Conservation (phyloP, 2,113 vertebrate species). For the Istiophorus platypterus region DNA sequence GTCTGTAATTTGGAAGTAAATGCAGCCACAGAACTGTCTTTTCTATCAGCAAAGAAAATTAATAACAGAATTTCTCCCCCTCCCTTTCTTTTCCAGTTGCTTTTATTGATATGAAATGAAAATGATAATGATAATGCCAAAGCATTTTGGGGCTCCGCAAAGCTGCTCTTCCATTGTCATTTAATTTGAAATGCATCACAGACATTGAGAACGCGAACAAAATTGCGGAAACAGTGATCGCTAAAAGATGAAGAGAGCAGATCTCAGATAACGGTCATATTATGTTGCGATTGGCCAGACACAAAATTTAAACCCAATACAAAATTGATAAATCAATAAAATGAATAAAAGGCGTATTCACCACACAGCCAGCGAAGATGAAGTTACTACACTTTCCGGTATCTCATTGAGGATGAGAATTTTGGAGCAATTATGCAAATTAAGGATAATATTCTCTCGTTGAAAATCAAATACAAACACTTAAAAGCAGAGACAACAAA, state of each 20-base stretch:
- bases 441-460: background rate
- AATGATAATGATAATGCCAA: background rate
- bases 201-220: background rate
- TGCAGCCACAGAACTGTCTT: background rate
- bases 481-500: background rate
- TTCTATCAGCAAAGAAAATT: background rate
- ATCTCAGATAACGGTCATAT: background rate
- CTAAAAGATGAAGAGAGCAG: background rate
- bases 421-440: background rate
- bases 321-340: background rate
- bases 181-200: background rate
- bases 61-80: background rate
- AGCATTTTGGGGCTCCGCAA: background rate
- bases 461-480: background rate
- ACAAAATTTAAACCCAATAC: background rate
- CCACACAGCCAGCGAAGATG: too few species aligned
- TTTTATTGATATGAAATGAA: conserved; percentile 11
- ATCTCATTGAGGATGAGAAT: background rate
- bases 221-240: background rate
- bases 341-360: background rate
- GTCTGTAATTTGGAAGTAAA: conserved; percentile 3
- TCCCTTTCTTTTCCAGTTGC: background rate
- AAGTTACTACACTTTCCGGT: background rate
- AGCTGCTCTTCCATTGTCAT: background rate
- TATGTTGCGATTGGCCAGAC: background rate